Conservation (phyloP, 2,113 vertebrate genomes). For the Sardina pilchardus region DNA sequence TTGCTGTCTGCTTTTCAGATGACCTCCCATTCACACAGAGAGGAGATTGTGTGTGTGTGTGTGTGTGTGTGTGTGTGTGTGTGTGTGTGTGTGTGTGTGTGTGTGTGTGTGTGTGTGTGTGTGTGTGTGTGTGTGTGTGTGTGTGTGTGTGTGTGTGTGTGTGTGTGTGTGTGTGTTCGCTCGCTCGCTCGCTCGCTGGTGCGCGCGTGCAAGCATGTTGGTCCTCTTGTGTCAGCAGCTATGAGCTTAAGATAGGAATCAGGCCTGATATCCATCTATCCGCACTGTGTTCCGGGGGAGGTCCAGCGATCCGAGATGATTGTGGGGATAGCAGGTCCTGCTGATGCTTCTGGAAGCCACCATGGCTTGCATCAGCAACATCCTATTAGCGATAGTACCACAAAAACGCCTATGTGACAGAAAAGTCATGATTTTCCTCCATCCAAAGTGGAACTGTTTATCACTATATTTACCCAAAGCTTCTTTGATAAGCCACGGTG, state of each 20-base stretch:
- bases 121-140: not conserved
- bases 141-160: not conserved
- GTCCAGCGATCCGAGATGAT: not conserved
- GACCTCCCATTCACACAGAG: not conserved
- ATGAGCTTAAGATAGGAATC: constrained; percentile 1
- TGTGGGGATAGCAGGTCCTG: not conserved
- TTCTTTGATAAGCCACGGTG: not conserved
- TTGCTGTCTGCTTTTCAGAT: constrained; percentile 26
- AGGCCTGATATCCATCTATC: not conserved
- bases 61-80: not conserved
- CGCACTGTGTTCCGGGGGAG: not conserved
- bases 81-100: not conserved
- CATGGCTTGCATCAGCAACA: not conserved
- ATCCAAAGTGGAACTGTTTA: not conserved
- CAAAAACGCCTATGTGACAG: not conserved
- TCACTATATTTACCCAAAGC: not conserved
- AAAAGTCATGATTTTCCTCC: not conserved
- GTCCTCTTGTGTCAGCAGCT: constrained; percentile 12
- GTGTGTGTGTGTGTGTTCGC: not conserved
- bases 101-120: not conserved
- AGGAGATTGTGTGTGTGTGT: not conserved
- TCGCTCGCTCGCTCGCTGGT: not conserved
- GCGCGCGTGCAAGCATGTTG: not conserved
- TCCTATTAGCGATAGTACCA: not conserved
- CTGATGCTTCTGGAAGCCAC: not conserved